These are phyloP conservation scores for Isaurus tuberculatus DNA, from an alignment of 92 coral and sea anemone species.

Conservation along the genomic window DNA sequence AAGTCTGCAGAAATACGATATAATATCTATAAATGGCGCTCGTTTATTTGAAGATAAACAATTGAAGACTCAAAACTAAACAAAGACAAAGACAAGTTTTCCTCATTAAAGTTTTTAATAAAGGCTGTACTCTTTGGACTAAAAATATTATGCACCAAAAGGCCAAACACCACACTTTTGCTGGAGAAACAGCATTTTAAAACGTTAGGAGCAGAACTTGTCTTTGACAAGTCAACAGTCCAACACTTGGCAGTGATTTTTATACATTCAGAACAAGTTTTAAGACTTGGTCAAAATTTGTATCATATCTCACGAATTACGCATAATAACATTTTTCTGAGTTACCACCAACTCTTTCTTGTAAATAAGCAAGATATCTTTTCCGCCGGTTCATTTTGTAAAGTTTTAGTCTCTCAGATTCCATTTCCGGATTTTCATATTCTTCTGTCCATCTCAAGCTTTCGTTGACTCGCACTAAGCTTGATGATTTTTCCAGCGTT, in stretches of 20 bases:
- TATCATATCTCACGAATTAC: neutral
- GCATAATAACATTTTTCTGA: slow-evolving; percentile 32
- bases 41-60: too few relatives aligned
- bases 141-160: too few relatives aligned
- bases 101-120: too few relatives aligned
- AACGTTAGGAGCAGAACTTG: too few relatives aligned
- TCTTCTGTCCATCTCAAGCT: slow-evolving; percentile 78
- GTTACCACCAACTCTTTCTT: slow-evolving; percentile 36
- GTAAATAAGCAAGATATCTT: slow-evolving; percentile 81
- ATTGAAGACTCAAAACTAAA: too few relatives aligned
- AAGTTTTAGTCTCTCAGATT: slow-evolving; percentile 77
- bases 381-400: slow-evolving; percentile 91
- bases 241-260: neutral
- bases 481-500: slow-evolving; percentile 23
- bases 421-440: slow-evolving; percentile 67
- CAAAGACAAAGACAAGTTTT: too few relatives aligned
- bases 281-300: neutral
- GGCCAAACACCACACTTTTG: too few relatives aligned
- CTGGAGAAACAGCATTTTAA: too few relatives aligned
- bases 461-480: slow-evolving; percentile 58
- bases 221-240: too few relatives aligned
- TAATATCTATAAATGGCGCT: too few relatives aligned
- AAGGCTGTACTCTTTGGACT: too few relatives aligned
- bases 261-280: neutral
- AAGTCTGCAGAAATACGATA: too few relatives aligned